These are phyloP conservation scores for Drosophila robusta DNA, from an alignment of 2,888 invertebrate species.

Conservation along the genomic window DNA sequence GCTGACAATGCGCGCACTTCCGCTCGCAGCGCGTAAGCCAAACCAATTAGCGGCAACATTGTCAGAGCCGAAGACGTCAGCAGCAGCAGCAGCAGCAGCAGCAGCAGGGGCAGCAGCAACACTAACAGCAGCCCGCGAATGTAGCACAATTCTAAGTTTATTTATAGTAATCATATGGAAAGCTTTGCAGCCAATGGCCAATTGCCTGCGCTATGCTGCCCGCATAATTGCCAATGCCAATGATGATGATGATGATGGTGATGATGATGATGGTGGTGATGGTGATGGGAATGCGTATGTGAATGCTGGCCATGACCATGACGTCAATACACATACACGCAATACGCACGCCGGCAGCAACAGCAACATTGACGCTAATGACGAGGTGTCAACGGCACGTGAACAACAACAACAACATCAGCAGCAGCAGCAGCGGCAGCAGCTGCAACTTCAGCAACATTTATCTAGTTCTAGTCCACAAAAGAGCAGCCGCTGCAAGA, in stretches of 20 bases:
- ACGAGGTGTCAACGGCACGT: conserved; percentile 82
- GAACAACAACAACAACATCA: conserved; percentile 66
- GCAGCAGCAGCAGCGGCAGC: conserved; percentile 33
- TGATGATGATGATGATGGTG: conserved; percentile 15
- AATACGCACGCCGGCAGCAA: conserved; percentile 29
- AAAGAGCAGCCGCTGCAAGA: conserved; percentile 48
- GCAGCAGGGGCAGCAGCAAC: conserved; percentile 21
- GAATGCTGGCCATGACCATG: conserved; percentile 57
- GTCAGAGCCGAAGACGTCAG: conserved; percentile 50
- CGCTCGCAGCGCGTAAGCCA: conserved; percentile 60
- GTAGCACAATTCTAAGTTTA: conserved; percentile 79
- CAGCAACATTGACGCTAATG: conserved; percentile 66
- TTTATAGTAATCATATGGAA: conserved; percentile 79
- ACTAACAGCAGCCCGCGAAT: conserved; percentile 57
- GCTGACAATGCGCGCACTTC: conserved; percentile 67
- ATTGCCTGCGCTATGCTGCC: conserved; percentile 52
- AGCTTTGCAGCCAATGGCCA: conserved; percentile 64
- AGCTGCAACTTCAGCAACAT: conserved; percentile 37
- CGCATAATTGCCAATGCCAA: conserved; percentile 51
- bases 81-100: conserved; percentile 37
- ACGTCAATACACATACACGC: conserved; percentile 58
- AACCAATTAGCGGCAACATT: conserved; percentile 73
- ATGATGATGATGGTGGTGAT: conserved; percentile 25
- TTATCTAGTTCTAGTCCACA: conserved; percentile 72
- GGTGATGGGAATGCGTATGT: conserved; percentile 32